A percentile compares a stretch with the other conserved stretches of the same genome.
Conservation (phyloP, 1,140 invertebrate genomes). For the Dolichoris vasculosae region DNA sequence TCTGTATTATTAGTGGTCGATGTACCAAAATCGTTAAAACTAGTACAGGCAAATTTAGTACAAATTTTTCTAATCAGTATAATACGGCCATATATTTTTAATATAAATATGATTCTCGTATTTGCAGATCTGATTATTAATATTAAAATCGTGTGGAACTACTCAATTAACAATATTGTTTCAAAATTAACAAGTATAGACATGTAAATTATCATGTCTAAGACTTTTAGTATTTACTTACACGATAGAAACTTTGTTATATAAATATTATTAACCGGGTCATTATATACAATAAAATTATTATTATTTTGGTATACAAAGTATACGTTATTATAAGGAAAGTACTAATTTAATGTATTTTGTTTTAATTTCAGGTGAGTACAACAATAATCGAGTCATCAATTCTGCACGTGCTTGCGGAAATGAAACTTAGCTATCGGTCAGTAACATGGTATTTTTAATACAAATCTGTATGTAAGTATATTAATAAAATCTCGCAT, state of each 20-base stretch:
- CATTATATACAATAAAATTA: neutral
- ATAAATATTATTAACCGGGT: neutral
- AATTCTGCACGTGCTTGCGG: neutral
- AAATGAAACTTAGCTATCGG: neutral
- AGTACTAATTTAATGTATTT: conserved; percentile 1
- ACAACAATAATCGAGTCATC: conserved; percentile 32
- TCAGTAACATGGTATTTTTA: neutral
- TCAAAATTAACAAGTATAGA: neutral
- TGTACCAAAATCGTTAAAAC: no score
- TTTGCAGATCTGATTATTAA: neutral
- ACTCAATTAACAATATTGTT: neutral
- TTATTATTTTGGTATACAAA: neutral
- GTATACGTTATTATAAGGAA: neutral
- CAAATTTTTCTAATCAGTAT: neutral
- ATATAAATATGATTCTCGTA: no score
- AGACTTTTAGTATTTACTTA: neutral
- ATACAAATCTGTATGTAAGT: conserved; percentile 5
- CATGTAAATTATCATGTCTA: neutral
- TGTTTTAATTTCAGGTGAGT: conserved; percentile 33
- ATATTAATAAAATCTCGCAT: neutral
- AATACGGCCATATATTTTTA: no score
- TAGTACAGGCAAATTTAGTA: no score
- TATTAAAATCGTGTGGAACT: neutral
- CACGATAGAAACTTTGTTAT: neutral
- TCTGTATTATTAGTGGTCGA: no score